phyloP scores from a whole-genome alignment of 64 coral and sea anemone species.

The Cladopsammia gracilis region DNA sequence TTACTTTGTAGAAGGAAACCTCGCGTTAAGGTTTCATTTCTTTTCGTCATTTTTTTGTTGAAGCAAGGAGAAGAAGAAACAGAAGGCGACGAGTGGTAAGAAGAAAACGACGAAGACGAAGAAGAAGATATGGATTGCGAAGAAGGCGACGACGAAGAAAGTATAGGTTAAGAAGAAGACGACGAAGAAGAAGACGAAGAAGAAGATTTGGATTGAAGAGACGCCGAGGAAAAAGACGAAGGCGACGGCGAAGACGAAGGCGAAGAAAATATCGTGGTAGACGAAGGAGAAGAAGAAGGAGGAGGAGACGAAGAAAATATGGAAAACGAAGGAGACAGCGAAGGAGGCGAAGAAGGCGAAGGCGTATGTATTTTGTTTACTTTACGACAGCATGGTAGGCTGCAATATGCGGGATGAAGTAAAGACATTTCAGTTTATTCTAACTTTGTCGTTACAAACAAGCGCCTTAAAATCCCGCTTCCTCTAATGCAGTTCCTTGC shows the following conservation, averaged over 20 bases:
- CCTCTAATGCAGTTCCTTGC: no score
- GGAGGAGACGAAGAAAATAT: not conserved
- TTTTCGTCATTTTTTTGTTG: no score
- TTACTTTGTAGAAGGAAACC: no score
- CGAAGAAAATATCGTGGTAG: not conserved
- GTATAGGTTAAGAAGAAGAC: not conserved
- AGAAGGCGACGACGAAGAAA: not conserved
- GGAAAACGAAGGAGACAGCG: not conserved
- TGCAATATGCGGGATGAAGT: no score
- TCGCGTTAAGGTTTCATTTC: no score
- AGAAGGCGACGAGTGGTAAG: not conserved
- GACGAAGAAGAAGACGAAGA: not conserved
- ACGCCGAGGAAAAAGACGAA: not conserved
- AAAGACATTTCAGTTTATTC: no score
- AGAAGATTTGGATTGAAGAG: not conserved
- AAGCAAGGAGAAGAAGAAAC: not conserved
- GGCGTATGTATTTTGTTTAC: not conserved
- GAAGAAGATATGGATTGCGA: not conserved
- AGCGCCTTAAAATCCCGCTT: no score
- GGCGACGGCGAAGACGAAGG: not conserved
- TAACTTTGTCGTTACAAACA: no score
- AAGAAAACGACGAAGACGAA: not conserved
- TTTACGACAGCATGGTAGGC: no score
- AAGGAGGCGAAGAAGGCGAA: not conserved
- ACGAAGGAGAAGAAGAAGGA: not conserved